Base-by-base conservation (phyloP, 2,797 vertebrate species). In the Pempheris klunzingeri region DNA sequence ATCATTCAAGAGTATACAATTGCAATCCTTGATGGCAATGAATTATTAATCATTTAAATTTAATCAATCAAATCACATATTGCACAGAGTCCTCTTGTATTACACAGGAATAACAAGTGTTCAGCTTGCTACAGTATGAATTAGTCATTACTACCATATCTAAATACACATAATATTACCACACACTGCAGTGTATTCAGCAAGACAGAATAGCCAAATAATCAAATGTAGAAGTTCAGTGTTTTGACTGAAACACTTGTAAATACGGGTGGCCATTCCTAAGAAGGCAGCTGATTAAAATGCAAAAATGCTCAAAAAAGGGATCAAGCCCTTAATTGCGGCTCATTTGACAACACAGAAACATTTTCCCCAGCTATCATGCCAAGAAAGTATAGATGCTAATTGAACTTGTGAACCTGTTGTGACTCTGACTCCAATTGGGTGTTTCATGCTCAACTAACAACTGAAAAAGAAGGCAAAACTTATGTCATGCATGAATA, bases 41-140 rank as follows among this genome's bases (percentile, higher is more conserved):
- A 79, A 78, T 86, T n/a, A 87, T 80, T 63, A 50, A 76, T 49
- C 13, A 63, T 6, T 69, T 17, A 71, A 64, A 73, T 75, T 54
- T 53, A 64, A 63, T 83, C 24, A 76, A 62, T 64, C 36, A 67
- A 69, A 78, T 80, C 18, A 26, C 53, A 55, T 65, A 61, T 46
- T 7, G 13, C 32, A 58, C 55, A n/a, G n/a, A 34, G 58, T 44
- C 15, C 28, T 39, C 54, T 84, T 81, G 57, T 43, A n/a, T 80
- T 72, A 71, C 53, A 59, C 12, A 17, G 11, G n/a, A 66, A 68
- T 46, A 73, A 70, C 50, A 75, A 36, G 46, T 73, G 39, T 77
- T 81, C 18, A 67, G 53, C 73, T 77, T 66, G 22, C 61, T 28
- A 26, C 20, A 10, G 17, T 66, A 41, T 63, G 36, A 78, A 71